These are phyloP conservation scores for Drosophila tripunctata DNA, from an alignment of 2,888 invertebrate species.

Conservation along the genomic window DNA sequence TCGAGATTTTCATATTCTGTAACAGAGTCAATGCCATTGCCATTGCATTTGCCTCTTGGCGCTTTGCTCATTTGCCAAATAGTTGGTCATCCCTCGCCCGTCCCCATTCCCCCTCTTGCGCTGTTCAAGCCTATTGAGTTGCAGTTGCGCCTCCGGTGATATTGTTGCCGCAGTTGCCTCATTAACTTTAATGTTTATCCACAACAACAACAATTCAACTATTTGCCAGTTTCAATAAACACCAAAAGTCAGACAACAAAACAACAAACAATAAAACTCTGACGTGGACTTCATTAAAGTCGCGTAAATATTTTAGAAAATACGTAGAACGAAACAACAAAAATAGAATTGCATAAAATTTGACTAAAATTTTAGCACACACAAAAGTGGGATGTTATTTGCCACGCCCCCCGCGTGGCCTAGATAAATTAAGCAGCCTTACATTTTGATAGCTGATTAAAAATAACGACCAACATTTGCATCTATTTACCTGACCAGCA, in stretches of 20 bases:
- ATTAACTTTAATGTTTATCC: slow-evolving; percentile 52
- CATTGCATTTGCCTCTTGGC: slow-evolving; percentile 29
- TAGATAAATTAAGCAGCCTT: slow-evolving; percentile 33
- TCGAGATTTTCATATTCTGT: slow-evolving; percentile 32
- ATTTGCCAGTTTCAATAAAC: slow-evolving; percentile 27
- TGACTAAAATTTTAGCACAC: slow-evolving; percentile 8
- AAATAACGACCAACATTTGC: slow-evolving; percentile 62
- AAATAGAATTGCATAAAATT: slow-evolving; percentile 35
- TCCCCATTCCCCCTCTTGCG: background rate
- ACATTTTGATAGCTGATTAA: slow-evolving; percentile 72
- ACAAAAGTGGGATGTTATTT: slow-evolving; percentile 27
- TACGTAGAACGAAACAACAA: background rate
- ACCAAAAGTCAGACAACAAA: slow-evolving; percentile 20
- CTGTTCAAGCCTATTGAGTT: slow-evolving; percentile 45
- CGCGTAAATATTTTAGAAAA: slow-evolving; percentile 50
- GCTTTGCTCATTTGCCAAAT: slow-evolving; percentile 41
- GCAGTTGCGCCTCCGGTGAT: slow-evolving; percentile 18
- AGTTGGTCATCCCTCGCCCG: slow-evolving; percentile 28
- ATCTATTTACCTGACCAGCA: slow-evolving; percentile 47
- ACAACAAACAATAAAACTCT: slow-evolving; percentile 16
- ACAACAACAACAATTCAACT: slow-evolving; percentile 13
- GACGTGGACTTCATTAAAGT: slow-evolving; percentile 57
- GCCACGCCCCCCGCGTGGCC: slow-evolving; percentile 16
- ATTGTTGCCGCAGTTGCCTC: slow-evolving; percentile 31
- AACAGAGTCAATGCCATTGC: slow-evolving; percentile 35